phyloP scores from a whole-genome alignment of 2,113 vertebrate species.

The Pluvialis apricaria region DNA sequence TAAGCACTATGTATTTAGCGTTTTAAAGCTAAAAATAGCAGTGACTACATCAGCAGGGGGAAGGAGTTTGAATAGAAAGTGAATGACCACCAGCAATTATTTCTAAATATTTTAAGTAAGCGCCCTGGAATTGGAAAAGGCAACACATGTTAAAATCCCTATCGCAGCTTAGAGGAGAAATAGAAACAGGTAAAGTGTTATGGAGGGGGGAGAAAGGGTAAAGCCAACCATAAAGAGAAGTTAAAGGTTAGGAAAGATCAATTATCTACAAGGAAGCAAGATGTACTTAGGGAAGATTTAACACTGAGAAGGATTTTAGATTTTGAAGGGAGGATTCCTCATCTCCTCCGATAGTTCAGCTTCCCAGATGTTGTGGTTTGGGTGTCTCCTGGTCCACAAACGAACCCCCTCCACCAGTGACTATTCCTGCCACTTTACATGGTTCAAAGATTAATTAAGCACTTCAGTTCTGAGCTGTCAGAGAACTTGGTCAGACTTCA shows the following conservation, averaged over 20 bases:
- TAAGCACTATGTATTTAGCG: conserved; percentile 28
- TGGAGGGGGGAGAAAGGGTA: background rate
- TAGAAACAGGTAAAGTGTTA: background rate
- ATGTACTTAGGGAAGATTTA: background rate
- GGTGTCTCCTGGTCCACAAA: background rate
- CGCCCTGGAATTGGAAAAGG: background rate
- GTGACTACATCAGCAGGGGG: background rate
- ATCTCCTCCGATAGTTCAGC: background rate
- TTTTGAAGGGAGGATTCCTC: background rate
- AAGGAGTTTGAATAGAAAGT: background rate
- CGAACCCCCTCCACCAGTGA: background rate
- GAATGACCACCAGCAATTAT: conserved; percentile 10
- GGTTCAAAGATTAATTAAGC: background rate
- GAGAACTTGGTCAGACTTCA: background rate
- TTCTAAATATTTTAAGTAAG: background rate
- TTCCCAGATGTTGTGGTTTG: background rate
- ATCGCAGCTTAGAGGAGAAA: background rate
- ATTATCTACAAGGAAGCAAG: background rate
- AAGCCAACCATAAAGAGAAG: background rate
- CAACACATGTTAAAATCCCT: background rate
- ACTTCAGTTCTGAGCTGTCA: background rate
- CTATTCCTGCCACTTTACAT: background rate
- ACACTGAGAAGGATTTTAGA: background rate
- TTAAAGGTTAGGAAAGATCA: background rate
- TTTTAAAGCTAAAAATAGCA: conserved; percentile 48